phyloP scores from a whole-genome alignment of 2,797 vertebrate genomes.

The Hoplostethus mediterraneus region DNA sequence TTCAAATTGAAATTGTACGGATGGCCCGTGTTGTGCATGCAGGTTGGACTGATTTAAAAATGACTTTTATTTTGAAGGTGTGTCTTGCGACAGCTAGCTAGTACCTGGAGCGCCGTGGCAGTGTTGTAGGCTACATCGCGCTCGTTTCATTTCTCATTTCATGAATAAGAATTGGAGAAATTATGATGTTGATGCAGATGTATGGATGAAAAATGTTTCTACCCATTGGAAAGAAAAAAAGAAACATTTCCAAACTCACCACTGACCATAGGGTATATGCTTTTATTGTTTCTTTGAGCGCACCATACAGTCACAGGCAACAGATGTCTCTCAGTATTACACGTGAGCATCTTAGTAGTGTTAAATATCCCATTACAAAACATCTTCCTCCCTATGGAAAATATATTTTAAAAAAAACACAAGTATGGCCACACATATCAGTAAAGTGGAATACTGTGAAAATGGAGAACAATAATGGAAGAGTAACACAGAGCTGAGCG shows the following conservation, averaged over 20 bases:
- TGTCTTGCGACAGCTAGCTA: no score
- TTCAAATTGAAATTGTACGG: constrained; percentile 31
- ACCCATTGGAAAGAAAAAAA: no score
- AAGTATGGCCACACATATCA: constrained; percentile 39
- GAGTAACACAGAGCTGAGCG: constrained; percentile 46
- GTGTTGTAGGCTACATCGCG: not conserved
- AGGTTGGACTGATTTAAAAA: constrained; percentile 29
- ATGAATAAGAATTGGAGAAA: no score
- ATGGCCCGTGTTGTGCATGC: constrained; percentile 19
- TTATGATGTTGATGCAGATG: no score
- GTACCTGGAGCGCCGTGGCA: not conserved
- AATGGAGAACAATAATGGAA: constrained; percentile 25
- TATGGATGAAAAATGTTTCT: no score
- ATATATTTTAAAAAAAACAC: constrained; percentile 25
- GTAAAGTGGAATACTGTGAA: constrained; percentile 48
- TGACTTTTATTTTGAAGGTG: not conserved
- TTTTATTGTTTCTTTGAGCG: constrained; percentile 79
- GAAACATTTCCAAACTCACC: not conserved
- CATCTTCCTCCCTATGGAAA: constrained; percentile 57
- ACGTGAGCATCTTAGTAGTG: constrained; percentile 40
- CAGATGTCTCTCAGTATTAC: constrained; percentile 44
- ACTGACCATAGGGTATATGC: constrained; percentile 43
- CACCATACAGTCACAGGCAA: constrained; percentile 65
- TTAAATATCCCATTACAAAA: constrained; percentile 72
- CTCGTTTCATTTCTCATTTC: no score